Evolutionary conservation across 2,888 invertebrate species (phyloP).

Genomic region (Phyllotreta cruciferae): DNA sequence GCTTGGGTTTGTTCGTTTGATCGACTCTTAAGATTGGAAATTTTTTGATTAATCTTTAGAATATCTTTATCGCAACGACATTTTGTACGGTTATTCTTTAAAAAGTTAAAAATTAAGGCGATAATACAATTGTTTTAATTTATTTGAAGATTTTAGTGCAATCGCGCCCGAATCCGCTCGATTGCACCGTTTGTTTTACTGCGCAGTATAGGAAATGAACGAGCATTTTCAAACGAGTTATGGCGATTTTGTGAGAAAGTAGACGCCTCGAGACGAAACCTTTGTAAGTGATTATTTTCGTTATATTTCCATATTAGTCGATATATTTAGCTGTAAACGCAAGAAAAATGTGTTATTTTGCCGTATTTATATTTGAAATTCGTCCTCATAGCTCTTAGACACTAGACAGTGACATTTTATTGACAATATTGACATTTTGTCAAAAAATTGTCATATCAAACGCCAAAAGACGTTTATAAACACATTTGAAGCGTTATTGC

Average conservation of each 20-base stretch:
- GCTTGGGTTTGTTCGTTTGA: constrained; percentile 18
- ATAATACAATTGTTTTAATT: neutral
- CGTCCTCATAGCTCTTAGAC: constrained; percentile 33
- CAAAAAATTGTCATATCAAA: constrained; percentile 42
- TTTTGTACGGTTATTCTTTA: neutral
- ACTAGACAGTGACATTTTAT: constrained; percentile 41
- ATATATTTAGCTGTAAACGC: constrained; percentile 16
- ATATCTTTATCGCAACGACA: neutral
- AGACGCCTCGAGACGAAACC: constrained; percentile 31
- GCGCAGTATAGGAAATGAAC: constrained; percentile 24
- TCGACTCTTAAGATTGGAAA: neutral
- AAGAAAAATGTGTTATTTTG: constrained; percentile 22
- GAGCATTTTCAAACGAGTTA: constrained; percentile 30
- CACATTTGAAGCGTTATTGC: constrained; percentile 31
- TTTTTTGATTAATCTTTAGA: neutral
- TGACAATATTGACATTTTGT: constrained; percentile 43
- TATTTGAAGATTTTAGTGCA: neutral
- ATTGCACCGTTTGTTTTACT: constrained; percentile 6
- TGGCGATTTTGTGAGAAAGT: constrained; percentile 38
- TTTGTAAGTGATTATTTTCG: constrained; percentile 23
- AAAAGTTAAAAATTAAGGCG: neutral
- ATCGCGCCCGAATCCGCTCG: neutral
- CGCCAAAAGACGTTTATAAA: constrained; percentile 40
- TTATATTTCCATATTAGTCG: constrained; percentile 11
- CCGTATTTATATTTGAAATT: constrained; percentile 30